Conservation (phyloP, 1,140 invertebrate species). For the Cyclargus thomasi region DNA sequence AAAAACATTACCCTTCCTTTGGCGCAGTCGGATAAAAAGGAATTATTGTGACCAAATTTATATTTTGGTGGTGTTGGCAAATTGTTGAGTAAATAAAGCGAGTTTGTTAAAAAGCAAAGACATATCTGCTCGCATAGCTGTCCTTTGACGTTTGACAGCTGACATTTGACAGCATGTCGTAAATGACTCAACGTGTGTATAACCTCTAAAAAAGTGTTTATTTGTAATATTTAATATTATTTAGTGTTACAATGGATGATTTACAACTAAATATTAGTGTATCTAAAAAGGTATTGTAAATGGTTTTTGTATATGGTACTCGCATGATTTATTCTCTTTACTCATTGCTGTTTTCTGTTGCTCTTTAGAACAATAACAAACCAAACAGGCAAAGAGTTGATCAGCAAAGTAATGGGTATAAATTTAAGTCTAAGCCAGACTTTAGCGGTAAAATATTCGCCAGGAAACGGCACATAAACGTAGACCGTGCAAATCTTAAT, state of each 20-base stretch:
- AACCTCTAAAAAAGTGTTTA: slow-evolving; percentile 34
- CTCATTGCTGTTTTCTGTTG: slow-evolving; percentile 11
- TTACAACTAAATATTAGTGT: slow-evolving; percentile 63
- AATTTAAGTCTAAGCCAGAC: slow-evolving; percentile 61
- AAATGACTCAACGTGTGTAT: slow-evolving; percentile 38
- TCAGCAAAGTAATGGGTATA: slow-evolving; percentile 48
- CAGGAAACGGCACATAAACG: slow-evolving; percentile 56
- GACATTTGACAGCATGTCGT: background rate
- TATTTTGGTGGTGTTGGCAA: too few relatives aligned
- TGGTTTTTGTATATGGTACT: background rate
- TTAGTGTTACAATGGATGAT: slow-evolving; percentile 47
- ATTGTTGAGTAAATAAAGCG: too few relatives aligned
- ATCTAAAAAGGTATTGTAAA: slow-evolving; percentile 46
- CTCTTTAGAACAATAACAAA: slow-evolving; percentile 25
- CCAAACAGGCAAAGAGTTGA: slow-evolving; percentile 18
- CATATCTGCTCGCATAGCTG: background rate
- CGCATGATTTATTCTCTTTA: background rate
- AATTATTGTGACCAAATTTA: too few relatives aligned
- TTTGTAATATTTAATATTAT: background rate
- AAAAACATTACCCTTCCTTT: too few relatives aligned
- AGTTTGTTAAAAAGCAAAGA: background rate
- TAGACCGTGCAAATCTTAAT: slow-evolving; percentile 30
- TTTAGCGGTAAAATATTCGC: slow-evolving; percentile 69
- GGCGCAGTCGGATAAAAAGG: too few relatives aligned
- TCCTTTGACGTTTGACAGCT: background rate